Evolutionary conservation across 1,140 invertebrate species (phyloP), one percentile per base, ranked within the genome.

Genomic region (Melipona quadrifasciata): DNA sequence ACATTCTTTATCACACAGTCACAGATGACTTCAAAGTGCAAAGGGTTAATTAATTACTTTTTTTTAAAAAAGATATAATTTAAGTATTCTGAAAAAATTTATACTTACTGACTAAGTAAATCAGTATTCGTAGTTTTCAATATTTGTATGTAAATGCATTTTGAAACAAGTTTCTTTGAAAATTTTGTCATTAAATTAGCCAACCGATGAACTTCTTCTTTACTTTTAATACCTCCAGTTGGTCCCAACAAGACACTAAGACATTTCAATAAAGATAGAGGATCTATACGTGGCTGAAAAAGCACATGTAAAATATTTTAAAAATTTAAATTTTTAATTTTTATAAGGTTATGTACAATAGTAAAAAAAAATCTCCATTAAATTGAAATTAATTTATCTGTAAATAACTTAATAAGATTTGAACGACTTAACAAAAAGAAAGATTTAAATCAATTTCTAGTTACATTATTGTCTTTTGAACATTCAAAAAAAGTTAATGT

Each of bases 101-200:
- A 81, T 92, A 96, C 96, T 97, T 95, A 97, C 96, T 97, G 96
- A 78, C 97, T 97, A 55, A 99, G 95, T 80, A 99, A 95, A 87
- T 98, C 97, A 2, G 96, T 96, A 90, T 98, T 96, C n/a, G 98
- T 99, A 68, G 97, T 97, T 95, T 98, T 98, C 71, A 99, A 95
- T 90, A 99, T 99, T 94, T 99, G 98, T 85, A 99, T 97, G 93
- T 99, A 99, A 89, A 99, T 98, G 95, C 98, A 99, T 95, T 98
- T 98, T 89, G 98, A 99, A 57, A 99, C 98, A 77, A 99, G 95
- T 94, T 99, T 99, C 93, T 98, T 98, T 1, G 98, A 99, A 96
- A 98, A 99, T 94, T 99, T 98, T 47, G 97, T 97, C 98, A 99
- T 99, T 91, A 99, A 96, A 92, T 98, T 99, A 95, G 96, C 97